Evolutionary conservation across 2,888 invertebrate genomes (phyloP), one percentile per base, ranked within the genome.

Genomic region (Drosophila villosipedis): DNA sequence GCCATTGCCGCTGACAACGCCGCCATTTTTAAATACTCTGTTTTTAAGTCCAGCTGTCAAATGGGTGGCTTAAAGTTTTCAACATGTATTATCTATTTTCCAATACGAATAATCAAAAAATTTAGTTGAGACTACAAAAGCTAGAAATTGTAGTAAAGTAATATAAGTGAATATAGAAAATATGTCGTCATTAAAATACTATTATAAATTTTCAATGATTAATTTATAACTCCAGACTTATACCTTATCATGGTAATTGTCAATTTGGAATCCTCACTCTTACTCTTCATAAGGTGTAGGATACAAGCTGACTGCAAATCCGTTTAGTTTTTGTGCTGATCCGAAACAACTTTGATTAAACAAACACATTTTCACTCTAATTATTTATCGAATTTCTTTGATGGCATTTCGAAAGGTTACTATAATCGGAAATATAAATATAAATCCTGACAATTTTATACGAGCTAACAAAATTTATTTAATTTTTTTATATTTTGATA

Each of bases 1-100:
- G 62, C 50, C 72, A 76, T 68, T 28, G 57, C 49, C 39, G 28
- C 50, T 59, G 79, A 71, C 82, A 82, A 74, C 73, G 55, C 31
- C 31, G 53, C 49, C 33, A 68, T 53, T 65, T 39, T 41, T 10
- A 19, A 33, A 54, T 54, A 63, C 67, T 33, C 66, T 30, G 25
- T 33, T 31, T n/a, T n/a, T 1, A 14, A 7, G 7, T 1, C 3
- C 1, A 7, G 10, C 0, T 31, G 1, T 19, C 30, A 14, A 49
- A 50, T 19, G 49, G 49, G n/a, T 47, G 16, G 43, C 14, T 53
- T 22, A 3, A 28, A n/a, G 0, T 28, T 39, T 12, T 0, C 25
- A 10, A n/a, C 3, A 50, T 28, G 1, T 50, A 25, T 16, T 0
- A 25, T 0, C 25, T 2, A 2, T 9, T 16, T 16, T 25, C 4